Percentiles rank a stretch among this genome's conserved stretches.
Evolutionary conservation across 2,113 vertebrate species (phyloP).

Genomic region (Ceyx cyanopectus): DNA sequence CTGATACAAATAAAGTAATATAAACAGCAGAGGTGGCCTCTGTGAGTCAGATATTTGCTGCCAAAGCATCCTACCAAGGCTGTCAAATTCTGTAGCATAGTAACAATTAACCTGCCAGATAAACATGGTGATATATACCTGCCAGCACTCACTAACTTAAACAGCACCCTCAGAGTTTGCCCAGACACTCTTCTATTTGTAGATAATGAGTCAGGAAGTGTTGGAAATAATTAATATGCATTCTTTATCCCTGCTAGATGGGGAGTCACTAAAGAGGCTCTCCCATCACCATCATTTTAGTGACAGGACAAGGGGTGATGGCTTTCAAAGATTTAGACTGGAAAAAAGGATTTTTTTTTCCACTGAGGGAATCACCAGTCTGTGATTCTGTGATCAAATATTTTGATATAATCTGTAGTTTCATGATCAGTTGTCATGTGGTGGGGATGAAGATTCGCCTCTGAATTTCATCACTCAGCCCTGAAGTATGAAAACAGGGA

Average conservation of each 20-base stretch:
- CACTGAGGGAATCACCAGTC: too few species aligned
- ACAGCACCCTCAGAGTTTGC: neutral
- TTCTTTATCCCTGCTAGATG: neutral
- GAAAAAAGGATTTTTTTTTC: too few species aligned
- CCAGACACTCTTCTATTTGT: neutral
- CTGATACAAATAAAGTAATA: constrained; percentile 60
- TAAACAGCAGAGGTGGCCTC: neutral
- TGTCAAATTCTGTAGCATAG: neutral
- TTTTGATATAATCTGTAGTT: neutral
- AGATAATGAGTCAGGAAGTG: neutral
- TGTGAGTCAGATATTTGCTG: constrained; percentile 37
- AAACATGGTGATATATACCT: neutral
- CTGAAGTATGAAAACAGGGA: neutral
- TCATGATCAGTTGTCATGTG: neutral
- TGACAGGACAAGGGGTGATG: neutral
- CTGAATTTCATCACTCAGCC: neutral
- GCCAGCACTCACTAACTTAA: neutral
- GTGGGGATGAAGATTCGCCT: neutral
- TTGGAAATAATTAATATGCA: neutral
- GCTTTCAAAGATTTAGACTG: neutral
- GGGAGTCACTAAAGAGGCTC: neutral
- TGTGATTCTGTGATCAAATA: neutral
- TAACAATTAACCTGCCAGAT: neutral
- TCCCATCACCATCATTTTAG: neutral
- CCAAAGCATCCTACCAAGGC: neutral